phyloP scores from a whole-genome alignment of 2,888 invertebrate species.

The Onthophagus sagittarius region DNA sequence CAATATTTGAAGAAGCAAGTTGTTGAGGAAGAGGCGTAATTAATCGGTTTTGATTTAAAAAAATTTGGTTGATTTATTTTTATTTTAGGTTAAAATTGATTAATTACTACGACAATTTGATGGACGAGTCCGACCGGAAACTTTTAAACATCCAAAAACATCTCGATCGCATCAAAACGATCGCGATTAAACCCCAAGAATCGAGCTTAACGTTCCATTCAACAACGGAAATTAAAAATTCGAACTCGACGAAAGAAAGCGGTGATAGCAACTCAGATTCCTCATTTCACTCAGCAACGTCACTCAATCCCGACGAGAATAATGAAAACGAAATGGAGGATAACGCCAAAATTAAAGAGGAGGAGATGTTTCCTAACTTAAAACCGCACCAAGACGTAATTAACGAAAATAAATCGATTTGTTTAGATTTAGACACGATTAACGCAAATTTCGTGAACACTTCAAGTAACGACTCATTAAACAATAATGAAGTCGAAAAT shows the following conservation, averaged over 20 bases:
- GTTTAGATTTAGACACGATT: conserved; percentile 48
- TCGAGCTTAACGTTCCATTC: neutral
- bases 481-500: neutral
- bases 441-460: conserved; percentile 49
- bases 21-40: conserved; percentile 43
- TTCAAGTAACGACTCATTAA: conserved; percentile 4
- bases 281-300: neutral
- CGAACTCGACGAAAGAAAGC: too few relatives aligned
- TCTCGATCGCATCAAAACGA: conserved; percentile 33
- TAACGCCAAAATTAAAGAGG: neutral
- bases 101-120: conserved; percentile 62
- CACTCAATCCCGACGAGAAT: neutral
- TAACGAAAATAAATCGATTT: neutral
- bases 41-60: neutral
- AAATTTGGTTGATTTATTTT: conserved; percentile 21
- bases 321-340: neutral
- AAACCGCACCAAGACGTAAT: neutral
- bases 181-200: conserved; percentile 8
- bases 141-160: conserved; percentile 40
- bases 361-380: neutral
- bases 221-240: neutral
- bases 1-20: conserved; percentile 40
- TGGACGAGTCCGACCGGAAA: conserved; percentile 57
- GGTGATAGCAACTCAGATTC: neutral
- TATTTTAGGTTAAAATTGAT: conserved; percentile 57